phyloP scores from a whole-genome alignment of 2,888 invertebrate genomes.

The Cynaeus angustus region DNA sequence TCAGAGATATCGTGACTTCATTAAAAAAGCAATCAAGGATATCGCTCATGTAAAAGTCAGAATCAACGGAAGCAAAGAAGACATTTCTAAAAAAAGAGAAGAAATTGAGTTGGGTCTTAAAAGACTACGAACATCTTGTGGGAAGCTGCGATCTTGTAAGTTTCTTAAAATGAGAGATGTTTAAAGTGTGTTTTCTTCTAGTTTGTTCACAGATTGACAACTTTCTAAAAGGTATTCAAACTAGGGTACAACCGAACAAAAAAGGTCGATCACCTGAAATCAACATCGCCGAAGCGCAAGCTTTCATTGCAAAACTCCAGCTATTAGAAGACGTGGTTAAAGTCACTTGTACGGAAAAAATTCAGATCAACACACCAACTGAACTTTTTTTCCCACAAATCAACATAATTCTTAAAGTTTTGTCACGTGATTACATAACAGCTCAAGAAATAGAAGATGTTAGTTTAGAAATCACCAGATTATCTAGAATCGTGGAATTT shows the following conservation, averaged over 20 bases:
- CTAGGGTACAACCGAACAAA: slow-evolving; percentile 2
- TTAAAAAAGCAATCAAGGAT: slow-evolving; percentile 56
- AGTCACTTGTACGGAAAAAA: slow-evolving; percentile 34
- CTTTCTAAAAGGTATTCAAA: not conserved
- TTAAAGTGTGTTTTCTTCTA: not conserved
- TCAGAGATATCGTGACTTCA: slow-evolving; percentile 58
- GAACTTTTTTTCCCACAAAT: slow-evolving; percentile 47
- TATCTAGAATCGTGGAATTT: slow-evolving; percentile 58
- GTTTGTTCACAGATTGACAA: not conserved
- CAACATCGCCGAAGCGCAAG: slow-evolving; percentile 51
- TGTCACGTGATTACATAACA: slow-evolving; percentile 58
- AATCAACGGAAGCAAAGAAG: slow-evolving; percentile 67
- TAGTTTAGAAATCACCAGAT: slow-evolving; percentile 60
- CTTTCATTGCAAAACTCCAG: slow-evolving; percentile 55
- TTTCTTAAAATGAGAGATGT: not conserved
- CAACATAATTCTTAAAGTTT: slow-evolving; percentile 54
- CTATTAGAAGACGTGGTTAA: slow-evolving; percentile 55
- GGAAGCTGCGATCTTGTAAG: slow-evolving; percentile 16
- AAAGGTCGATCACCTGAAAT: slow-evolving; percentile 52
- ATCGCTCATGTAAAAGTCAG: slow-evolving; percentile 64
- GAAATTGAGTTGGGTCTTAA: not conserved
- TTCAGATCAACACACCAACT: slow-evolving; percentile 31
- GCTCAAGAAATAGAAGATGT: slow-evolving; percentile 64
- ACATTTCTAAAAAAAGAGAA: slow-evolving; percentile 61
- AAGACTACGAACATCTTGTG: slow-evolving; percentile 22